Evolutionary conservation across 2,797 vertebrate genomes (phyloP).

Genomic region (Hypotaenidia philippensis): DNA sequence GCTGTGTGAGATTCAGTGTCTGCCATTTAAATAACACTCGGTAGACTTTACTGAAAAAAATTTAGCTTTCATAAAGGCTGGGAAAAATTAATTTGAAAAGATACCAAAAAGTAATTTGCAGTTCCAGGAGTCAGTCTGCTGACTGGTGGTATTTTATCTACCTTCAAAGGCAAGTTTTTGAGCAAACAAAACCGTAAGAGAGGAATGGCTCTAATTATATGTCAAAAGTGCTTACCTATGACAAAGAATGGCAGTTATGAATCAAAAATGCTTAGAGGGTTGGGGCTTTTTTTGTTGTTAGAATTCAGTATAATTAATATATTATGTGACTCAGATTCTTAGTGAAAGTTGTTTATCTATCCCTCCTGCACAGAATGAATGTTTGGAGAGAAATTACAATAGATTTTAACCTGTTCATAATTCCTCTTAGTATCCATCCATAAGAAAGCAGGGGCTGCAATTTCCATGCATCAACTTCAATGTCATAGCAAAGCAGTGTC

Average conservation of each 20-base stretch:
- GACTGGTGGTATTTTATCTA: not conserved
- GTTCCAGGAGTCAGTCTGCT: not conserved
- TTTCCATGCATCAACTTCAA: not conserved
- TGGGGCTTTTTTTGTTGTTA: not conserved
- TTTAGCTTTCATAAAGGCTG: not conserved
- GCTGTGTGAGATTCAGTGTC: not conserved
- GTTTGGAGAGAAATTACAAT: not conserved
- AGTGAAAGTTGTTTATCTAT: not conserved
- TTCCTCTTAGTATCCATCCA: not conserved
- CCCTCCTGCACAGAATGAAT: not conserved
- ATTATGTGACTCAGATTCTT: not conserved
- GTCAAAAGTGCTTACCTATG: not conserved
- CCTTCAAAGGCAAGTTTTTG: not conserved
- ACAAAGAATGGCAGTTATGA: not conserved
- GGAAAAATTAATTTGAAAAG: not conserved
- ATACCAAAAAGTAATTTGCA: not conserved
- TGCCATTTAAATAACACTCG: not conserved
- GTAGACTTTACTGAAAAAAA: not conserved
- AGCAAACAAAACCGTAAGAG: not conserved
- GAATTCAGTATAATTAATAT: not conserved
- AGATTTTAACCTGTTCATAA: not conserved
- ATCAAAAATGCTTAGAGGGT: not conserved
- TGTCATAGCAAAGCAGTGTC: not conserved
- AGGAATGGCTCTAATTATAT: not conserved
- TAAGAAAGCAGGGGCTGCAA: not conserved